Evolutionary conservation across 1,140 invertebrate genomes (phyloP).

Genomic region (Antheraea mylitta): DNA sequence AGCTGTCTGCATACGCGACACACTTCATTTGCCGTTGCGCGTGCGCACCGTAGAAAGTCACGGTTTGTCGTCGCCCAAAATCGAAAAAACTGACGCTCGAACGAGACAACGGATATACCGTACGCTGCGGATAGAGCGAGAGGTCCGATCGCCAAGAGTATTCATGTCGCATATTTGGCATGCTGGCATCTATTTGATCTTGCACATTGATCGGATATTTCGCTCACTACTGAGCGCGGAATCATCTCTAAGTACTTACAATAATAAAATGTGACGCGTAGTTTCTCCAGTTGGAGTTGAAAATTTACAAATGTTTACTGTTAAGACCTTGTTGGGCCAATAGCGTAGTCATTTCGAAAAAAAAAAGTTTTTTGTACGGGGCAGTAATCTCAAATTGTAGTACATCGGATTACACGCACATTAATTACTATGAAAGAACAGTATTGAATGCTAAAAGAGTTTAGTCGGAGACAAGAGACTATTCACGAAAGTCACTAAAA

Average conservation of each 20-base stretch:
- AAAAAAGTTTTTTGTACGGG: no score
- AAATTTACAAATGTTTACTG: background rate
- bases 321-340: no score
- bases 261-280: background rate
- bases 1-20: conserved; percentile 68
- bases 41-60: conserved; percentile 67
- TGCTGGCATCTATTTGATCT: conserved; percentile 37
- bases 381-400: no score
- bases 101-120: conserved; percentile 28
- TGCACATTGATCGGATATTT: conserved; percentile 29
- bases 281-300: no score
- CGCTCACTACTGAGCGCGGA: conserved; percentile 23
- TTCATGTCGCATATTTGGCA: conserved; percentile 41
- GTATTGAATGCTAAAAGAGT: no score
- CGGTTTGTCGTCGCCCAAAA: conserved; percentile 65
- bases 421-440: no score
- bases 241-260: conserved; percentile 6
- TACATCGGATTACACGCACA: no score
- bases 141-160: conserved; percentile 22
- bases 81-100: conserved; percentile 44
- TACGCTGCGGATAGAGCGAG: conserved; percentile 24
- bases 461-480: no score
- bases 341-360: no score
- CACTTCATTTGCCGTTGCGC: conserved; percentile 70
- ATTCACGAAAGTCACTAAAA: no score